Percentiles rank a stretch among this genome's conserved stretches.
phyloP scores from a whole-genome alignment of 2,113 vertebrate genomes.

The Catharus bicknelli region DNA sequence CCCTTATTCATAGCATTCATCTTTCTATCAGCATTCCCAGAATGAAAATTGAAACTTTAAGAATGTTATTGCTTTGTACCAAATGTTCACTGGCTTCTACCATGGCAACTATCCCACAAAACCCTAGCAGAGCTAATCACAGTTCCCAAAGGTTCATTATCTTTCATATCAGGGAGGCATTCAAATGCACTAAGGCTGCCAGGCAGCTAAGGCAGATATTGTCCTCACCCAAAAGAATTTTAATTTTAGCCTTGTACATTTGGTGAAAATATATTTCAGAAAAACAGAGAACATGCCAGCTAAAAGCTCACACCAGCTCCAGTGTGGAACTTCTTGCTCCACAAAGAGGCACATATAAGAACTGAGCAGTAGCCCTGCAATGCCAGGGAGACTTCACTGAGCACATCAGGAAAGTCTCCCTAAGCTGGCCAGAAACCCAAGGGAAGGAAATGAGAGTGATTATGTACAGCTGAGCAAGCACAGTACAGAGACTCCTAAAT shows the following conservation, averaged over 20 bases:
- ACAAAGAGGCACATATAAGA: background rate
- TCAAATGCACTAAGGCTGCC: background rate
- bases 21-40: slow-evolving; percentile 52
- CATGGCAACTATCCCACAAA: slow-evolving; percentile 56
- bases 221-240: background rate
- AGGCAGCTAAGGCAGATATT: background rate
- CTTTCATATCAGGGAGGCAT: background rate
- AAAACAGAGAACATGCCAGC: background rate
- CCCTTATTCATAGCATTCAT: slow-evolving; percentile 20
- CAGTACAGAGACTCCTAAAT: slow-evolving; percentile 55
- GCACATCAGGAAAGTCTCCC: slow-evolving; percentile 23
- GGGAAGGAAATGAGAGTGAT: slow-evolving; percentile 68
- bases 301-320: background rate
- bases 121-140: slow-evolving; percentile 52
- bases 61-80: slow-evolving; percentile 58
- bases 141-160: slow-evolving; percentile 45
- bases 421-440: slow-evolving; percentile 52
- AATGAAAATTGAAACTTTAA: slow-evolving; percentile 61
- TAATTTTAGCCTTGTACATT: background rate
- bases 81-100: slow-evolving; percentile 40
- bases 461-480: slow-evolving; percentile 72
- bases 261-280: background rate
- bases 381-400: slow-evolving; percentile 19
- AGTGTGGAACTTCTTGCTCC: background rate
- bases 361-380: background rate